These are phyloP conservation scores for Apeira syringaria DNA, from an alignment of 2,888 invertebrate genomes.

Conservation along the genomic window DNA sequence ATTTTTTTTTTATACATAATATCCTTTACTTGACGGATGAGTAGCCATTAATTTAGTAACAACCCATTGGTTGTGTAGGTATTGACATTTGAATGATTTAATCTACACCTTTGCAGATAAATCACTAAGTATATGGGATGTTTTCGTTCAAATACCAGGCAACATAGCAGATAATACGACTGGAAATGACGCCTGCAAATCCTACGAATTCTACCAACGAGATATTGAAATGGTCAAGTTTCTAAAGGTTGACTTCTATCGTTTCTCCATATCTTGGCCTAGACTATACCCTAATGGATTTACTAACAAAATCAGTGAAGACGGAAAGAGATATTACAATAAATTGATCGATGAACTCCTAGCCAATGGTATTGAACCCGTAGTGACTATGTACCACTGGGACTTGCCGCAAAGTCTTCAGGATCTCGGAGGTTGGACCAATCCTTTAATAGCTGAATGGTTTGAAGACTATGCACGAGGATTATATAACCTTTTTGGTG, in stretches of 20 bases:
- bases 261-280: constrained; percentile 86
- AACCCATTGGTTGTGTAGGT: no score
- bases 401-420: constrained; percentile 82
- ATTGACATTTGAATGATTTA: no score
- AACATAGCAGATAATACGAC: constrained; percentile 77
- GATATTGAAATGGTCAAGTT: constrained; percentile 72
- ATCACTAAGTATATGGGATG: constrained; percentile 85
- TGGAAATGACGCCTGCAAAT: constrained; percentile 84
- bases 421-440: constrained; percentile 82
- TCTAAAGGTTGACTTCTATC: constrained; percentile 75
- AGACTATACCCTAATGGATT: constrained; percentile 85
- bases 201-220: constrained; percentile 84
- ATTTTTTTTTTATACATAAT: no score
- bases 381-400: constrained; percentile 83
- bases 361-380: constrained; percentile 83
- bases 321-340: constrained; percentile 86
- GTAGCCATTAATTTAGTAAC: no score
- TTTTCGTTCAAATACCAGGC: constrained; percentile 71
- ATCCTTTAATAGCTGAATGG: constrained; percentile 68
- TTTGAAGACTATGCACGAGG: constrained; percentile 77
- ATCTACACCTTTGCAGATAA: constrained; percentile 61
- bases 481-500: constrained; percentile 70
- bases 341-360: constrained; percentile 84
- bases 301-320: constrained; percentile 76
- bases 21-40: no score